phyloP scores from a whole-genome alignment of 2,797 vertebrate genomes.

The Neostethus bicornis region DNA sequence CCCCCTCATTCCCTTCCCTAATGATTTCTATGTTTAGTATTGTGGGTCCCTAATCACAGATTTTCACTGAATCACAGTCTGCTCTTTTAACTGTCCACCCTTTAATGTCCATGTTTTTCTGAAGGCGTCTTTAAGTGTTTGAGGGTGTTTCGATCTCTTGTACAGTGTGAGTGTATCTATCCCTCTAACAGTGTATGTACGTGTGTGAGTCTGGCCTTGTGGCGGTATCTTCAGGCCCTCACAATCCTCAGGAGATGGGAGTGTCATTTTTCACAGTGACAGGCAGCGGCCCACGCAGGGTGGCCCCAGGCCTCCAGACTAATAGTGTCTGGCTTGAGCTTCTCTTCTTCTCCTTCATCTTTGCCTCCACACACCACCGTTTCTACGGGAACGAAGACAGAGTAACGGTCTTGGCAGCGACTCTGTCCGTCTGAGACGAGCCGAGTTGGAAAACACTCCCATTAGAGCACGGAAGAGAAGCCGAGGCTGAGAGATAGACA shows the following conservation, averaged over 20 bases:
- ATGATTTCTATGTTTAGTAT: slow-evolving; percentile 28
- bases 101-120: slow-evolving; percentile 42
- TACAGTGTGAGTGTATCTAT: slow-evolving; percentile 9
- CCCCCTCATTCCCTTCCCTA: slow-evolving; percentile 49
- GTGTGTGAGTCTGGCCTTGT: slow-evolving; percentile 32
- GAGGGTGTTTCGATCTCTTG: slow-evolving; percentile 50
- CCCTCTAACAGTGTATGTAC: slow-evolving; percentile 16
- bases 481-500: slow-evolving; percentile 34
- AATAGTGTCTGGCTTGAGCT: slow-evolving; percentile 72
- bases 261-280: slow-evolving; percentile 83
- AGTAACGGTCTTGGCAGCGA: slow-evolving; percentile 52
- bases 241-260: slow-evolving; percentile 65
- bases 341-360: slow-evolving; percentile 35
- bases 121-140: slow-evolving; percentile 32
- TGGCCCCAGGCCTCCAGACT: slow-evolving; percentile 73
- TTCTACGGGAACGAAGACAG: slow-evolving; percentile 40
- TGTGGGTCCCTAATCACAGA: slow-evolving; percentile 5
- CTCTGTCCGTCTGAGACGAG: slow-evolving; percentile 25
- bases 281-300: slow-evolving; percentile 72
- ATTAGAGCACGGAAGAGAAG: slow-evolving; percentile 20
- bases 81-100: slow-evolving; percentile 29
- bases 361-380: slow-evolving; percentile 25
- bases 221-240: slow-evolving; percentile 68
- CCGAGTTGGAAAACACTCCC: slow-evolving; percentile 37
- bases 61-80: slow-evolving; percentile 1